phyloP scores from a whole-genome alignment of 1,140 invertebrate species.

The Cyrtorhinus lividipennis region DNA sequence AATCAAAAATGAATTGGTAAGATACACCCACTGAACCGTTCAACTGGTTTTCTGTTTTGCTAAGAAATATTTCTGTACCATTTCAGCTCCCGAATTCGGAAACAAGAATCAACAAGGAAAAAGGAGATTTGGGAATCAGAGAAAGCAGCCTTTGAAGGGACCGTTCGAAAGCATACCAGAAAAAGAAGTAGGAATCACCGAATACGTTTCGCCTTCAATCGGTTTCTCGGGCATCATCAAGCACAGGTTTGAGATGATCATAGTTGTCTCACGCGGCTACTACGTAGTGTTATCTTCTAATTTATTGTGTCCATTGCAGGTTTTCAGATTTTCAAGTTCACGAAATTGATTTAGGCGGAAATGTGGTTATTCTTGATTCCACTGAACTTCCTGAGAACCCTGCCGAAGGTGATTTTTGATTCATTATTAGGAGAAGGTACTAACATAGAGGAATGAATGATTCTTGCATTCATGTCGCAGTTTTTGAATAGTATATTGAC shows the following conservation, averaged over 20 bases:
- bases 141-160: background rate
- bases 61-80: background rate
- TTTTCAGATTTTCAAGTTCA: constrained; percentile 85
- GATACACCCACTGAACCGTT: background rate
- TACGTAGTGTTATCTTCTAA: too few relatives aligned
- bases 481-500: too few relatives aligned
- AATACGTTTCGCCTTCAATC: constrained; percentile 45
- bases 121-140: background rate
- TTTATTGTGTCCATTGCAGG: constrained; percentile 33
- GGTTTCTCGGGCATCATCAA: constrained; percentile 64
- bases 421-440: too few relatives aligned
- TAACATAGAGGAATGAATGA: too few relatives aligned
- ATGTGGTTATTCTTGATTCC: constrained; percentile 44
- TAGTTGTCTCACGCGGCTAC: too few relatives aligned
- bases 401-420: constrained; percentile 11
- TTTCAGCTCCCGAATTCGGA: too few relatives aligned
- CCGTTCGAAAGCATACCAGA: constrained; percentile 30
- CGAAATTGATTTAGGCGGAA: constrained; percentile 60
- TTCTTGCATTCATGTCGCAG: too few relatives aligned
- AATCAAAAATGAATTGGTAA: background rate
- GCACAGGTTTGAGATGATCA: too few relatives aligned
- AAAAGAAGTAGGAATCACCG: constrained; percentile 59
- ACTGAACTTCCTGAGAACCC: constrained; percentile 11
- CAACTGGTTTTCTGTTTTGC: background rate
- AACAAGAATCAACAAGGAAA: constrained; percentile 10